Evolutionary conservation across 1,140 invertebrate genomes (phyloP).

Genomic region (Drosophila mayri): DNA sequence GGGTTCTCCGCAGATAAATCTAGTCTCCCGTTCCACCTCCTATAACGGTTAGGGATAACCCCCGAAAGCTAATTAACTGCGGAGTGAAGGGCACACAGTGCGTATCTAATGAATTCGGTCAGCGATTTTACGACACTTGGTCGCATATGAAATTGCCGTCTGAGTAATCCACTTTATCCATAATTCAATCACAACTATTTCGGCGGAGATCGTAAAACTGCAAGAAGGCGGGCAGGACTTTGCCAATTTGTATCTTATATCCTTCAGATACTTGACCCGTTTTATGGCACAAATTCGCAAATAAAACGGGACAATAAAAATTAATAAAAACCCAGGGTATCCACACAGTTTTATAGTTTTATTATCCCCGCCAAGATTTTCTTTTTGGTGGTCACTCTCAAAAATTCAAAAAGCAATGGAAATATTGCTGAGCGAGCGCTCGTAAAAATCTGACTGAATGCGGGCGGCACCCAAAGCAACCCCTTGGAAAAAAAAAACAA

Average conservation of each 20-base stretch:
- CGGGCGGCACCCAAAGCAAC: not conserved
- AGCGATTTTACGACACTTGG: slow-evolving; percentile 69
- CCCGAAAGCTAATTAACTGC: slow-evolving; percentile 66
- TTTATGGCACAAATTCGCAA: slow-evolving; percentile 68
- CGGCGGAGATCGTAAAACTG: slow-evolving; percentile 65
- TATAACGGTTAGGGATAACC: slow-evolving; percentile 1
- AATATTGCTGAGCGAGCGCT: slow-evolving; percentile 70
- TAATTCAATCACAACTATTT: slow-evolving; percentile 79
- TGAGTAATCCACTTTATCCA: slow-evolving; percentile 78
- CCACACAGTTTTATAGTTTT: slow-evolving; percentile 71
- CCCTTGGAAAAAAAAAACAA: slow-evolving; percentile 2
- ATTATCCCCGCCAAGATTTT: slow-evolving; percentile 64
- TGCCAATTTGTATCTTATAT: slow-evolving; percentile 71
- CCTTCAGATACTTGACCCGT: slow-evolving; percentile 56
- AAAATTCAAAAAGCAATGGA: slow-evolving; percentile 62
- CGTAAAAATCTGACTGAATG: slow-evolving; percentile 59
- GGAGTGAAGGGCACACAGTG: not conserved
- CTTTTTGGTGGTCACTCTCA: slow-evolving; percentile 42
- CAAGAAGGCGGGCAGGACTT: slow-evolving; percentile 31
- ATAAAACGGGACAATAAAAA: slow-evolving; percentile 73
- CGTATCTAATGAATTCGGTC: slow-evolving; percentile 73
- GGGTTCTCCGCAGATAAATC: slow-evolving; percentile 65
- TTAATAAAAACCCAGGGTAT: slow-evolving; percentile 67
- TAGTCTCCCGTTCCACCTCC: not conserved
- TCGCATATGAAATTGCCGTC: slow-evolving; percentile 58